phyloP scores from a whole-genome alignment of 1,140 invertebrate species.

The Trichoplusia ni region DNA sequence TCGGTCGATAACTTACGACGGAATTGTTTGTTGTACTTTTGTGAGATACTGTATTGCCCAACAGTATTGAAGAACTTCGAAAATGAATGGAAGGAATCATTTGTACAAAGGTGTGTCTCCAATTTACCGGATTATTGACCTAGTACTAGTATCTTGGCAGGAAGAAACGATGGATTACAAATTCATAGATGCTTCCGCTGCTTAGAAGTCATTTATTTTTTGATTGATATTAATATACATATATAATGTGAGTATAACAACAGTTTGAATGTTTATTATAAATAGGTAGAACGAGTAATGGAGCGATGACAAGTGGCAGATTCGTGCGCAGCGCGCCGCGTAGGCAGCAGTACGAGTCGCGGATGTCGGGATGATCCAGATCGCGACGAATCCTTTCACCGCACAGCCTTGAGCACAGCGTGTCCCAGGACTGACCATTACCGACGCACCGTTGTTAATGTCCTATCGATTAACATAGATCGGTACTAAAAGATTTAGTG shows the following conservation, averaged over 20 bases:
- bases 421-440: conserved; percentile 69
- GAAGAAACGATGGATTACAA: too few species aligned
- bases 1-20: background rate
- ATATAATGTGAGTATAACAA: too few species aligned
- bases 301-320: background rate
- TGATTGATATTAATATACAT: too few species aligned
- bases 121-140: too few species aligned
- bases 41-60: too few species aligned
- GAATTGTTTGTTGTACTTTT: background rate
- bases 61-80: too few species aligned
- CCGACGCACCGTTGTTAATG: conserved; percentile 71
- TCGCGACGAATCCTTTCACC: conserved; percentile 72
- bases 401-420: conserved; percentile 62
- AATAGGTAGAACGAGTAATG: conserved; percentile 5
- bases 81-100: too few species aligned
- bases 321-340: conserved; percentile 7
- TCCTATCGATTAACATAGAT: conserved; percentile 75
- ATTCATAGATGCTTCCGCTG: too few species aligned
- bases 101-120: too few species aligned
- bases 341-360: conserved; percentile 25
- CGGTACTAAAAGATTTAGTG: conserved; percentile 64
- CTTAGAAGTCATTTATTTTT: too few species aligned
- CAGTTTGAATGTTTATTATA: background rate
- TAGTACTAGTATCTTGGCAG: too few species aligned
- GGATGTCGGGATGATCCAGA: conserved; percentile 74